phyloP scores from a whole-genome alignment of 1,140 invertebrate genomes.

The Vanessa tameamea region DNA sequence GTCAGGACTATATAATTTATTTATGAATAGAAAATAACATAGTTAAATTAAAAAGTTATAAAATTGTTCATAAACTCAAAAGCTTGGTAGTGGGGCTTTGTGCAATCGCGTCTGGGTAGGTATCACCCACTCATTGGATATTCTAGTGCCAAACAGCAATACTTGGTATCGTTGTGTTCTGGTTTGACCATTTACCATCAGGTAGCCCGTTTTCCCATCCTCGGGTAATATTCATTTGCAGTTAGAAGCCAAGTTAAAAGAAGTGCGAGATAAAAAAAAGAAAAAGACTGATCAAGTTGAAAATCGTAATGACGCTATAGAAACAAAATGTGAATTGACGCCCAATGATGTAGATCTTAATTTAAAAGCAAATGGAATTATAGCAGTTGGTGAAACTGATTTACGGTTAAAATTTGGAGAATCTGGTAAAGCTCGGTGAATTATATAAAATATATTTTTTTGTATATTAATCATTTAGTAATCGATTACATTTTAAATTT shows the following conservation, averaged over 20 bases:
- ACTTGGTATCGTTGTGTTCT: too few relatives aligned
- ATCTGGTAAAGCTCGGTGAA: conserved; percentile 46
- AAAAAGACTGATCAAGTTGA: conserved; percentile 41
- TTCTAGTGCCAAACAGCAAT: too few relatives aligned
- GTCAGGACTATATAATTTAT: too few relatives aligned
- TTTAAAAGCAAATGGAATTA: conserved; percentile 56
- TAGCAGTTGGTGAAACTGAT: conserved; percentile 58
- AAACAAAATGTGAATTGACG: conserved; percentile 43
- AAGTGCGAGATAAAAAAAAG: conserved; percentile 64
- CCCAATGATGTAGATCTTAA: conserved; percentile 54
- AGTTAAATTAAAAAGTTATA: too few relatives aligned
- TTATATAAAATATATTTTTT: background rate
- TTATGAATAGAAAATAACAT: too few relatives aligned
- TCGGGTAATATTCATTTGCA: conserved; percentile 27
- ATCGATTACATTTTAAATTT: conserved; percentile 18
- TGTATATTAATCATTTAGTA: too few relatives aligned
- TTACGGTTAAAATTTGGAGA: conserved; percentile 54
- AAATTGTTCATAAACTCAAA: too few relatives aligned
- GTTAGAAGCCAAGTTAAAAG: conserved; percentile 70
- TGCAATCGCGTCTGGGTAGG: too few relatives aligned
- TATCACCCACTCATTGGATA: too few relatives aligned
- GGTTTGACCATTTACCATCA: too few relatives aligned
- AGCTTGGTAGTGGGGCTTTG: too few relatives aligned
- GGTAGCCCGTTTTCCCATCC: too few relatives aligned
- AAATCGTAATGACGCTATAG: conserved; percentile 7